These are phyloP conservation scores for Solenodon paradoxus DNA, from an alignment of 2,113 vertebrate genomes.

Conservation along the genomic window DNA sequence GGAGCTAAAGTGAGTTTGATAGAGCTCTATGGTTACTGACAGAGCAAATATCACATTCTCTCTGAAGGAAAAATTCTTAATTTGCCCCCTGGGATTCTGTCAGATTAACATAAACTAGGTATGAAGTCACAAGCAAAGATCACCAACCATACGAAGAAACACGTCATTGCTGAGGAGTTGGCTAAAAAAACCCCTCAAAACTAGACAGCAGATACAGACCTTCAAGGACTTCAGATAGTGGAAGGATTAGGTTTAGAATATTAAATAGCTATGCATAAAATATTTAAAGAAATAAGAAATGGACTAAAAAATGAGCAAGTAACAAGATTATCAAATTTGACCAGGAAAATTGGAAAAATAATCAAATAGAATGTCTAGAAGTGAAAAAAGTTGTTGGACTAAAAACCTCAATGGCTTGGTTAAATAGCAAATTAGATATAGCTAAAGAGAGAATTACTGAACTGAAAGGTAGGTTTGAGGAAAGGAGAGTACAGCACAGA, in stretches of 20 bases:
- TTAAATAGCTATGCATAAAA: background rate
- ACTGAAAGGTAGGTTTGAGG: background rate
- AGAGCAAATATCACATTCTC: background rate
- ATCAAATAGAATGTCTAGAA: background rate
- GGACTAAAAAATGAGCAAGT: background rate
- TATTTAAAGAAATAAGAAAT: background rate
- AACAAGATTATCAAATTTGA: background rate
- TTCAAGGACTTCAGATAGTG: background rate
- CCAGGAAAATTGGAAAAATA: background rate
- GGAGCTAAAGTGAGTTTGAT: background rate
- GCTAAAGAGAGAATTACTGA: too few relatives aligned
- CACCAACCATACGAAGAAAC: background rate
- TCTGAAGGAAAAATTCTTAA: background rate
- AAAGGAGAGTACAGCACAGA: background rate
- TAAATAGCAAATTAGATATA: background rate
- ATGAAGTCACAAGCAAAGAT: background rate
- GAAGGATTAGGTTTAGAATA: background rate
- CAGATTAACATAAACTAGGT: background rate
- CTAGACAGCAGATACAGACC: background rate
- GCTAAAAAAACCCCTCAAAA: background rate
- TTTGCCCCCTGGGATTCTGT: background rate
- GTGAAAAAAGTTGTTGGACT: background rate
- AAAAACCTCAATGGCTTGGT: background rate
- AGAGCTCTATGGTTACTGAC: background rate
- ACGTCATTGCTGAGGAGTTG: background rate